phyloP scores from a whole-genome alignment of 2,797 vertebrate genomes.

The Dermochelys coriacea region DNA sequence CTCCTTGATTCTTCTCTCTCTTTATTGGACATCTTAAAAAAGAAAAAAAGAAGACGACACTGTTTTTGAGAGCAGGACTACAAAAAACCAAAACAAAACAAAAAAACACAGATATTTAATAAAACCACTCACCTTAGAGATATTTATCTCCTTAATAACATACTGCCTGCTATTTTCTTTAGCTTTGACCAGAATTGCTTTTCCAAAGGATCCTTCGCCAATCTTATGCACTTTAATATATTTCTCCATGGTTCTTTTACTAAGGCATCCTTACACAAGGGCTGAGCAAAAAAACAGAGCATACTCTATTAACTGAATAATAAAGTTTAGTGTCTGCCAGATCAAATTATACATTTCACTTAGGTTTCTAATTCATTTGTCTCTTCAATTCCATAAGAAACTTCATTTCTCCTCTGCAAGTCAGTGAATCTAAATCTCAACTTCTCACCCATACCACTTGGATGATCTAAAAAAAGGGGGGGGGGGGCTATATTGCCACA shows the following conservation, averaged over 20 bases:
- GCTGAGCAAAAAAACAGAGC: slow-evolving; percentile 40
- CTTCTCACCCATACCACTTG: neutral
- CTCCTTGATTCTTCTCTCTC: slow-evolving; percentile 96
- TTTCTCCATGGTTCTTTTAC: slow-evolving; percentile 90
- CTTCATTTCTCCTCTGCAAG: neutral
- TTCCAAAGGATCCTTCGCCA: slow-evolving; percentile 98
- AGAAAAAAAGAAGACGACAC: neutral
- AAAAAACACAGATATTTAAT: neutral
- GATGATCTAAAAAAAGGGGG: neutral
- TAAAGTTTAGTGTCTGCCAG: neutral
- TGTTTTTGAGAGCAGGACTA: slow-evolving; percentile 31
- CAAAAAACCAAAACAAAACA: neutral
- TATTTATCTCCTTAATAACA: slow-evolving; percentile 99
- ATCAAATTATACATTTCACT: neutral
- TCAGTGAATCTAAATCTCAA: neutral
- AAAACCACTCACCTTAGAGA: slow-evolving; percentile 89
- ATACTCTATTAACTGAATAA: neutral
- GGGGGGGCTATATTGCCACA: neutral
- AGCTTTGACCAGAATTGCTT: slow-evolving; percentile 94
- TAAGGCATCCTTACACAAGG: slow-evolving; percentile 78
- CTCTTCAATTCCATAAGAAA: neutral
- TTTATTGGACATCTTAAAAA: slow-evolving; percentile 93
- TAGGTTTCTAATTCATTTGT: neutral
- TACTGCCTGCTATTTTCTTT: slow-evolving; percentile 91
- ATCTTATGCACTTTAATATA: slow-evolving; percentile 95